Evolutionary conservation across 2,888 invertebrate species (phyloP).

Genomic region (Rhopalosiphum nymphaeae): DNA sequence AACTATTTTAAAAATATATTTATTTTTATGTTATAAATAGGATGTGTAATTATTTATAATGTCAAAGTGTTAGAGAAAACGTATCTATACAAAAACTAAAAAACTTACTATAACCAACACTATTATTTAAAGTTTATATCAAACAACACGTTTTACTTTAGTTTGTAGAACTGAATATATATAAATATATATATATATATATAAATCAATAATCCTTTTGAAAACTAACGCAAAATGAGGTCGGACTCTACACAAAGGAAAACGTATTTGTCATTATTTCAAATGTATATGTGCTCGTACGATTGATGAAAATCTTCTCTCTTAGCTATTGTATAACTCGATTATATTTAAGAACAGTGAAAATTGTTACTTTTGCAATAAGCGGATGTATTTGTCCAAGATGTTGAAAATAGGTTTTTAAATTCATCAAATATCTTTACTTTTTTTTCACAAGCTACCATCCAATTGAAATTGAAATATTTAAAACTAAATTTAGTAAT

Average conservation of each 20-base stretch:
- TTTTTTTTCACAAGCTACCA: background rate
- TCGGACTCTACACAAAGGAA: slow-evolving; percentile 32
- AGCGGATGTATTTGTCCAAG: background rate
- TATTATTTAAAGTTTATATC: slow-evolving; percentile 23
- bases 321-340: slow-evolving; percentile 36
- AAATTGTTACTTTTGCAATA: slow-evolving; percentile 11
- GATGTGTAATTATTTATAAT: background rate
- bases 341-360: slow-evolving; percentile 27
- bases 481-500: background rate
- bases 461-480: background rate
- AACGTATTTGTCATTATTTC: slow-evolving; percentile 48
- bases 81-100: background rate
- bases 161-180: background rate
- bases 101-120: background rate
- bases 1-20: background rate
- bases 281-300: slow-evolving; percentile 22
- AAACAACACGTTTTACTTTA: slow-evolving; percentile 29
- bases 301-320: slow-evolving; percentile 16
- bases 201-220: slow-evolving; percentile 42
- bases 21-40: background rate
- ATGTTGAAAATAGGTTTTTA: slow-evolving; percentile 13
- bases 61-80: background rate
- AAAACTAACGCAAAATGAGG: slow-evolving; percentile 39
- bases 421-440: background rate
- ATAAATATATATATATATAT: background rate